phyloP scores from a whole-genome alignment of 2,888 invertebrate genomes.

The Aplocera efformata region DNA sequence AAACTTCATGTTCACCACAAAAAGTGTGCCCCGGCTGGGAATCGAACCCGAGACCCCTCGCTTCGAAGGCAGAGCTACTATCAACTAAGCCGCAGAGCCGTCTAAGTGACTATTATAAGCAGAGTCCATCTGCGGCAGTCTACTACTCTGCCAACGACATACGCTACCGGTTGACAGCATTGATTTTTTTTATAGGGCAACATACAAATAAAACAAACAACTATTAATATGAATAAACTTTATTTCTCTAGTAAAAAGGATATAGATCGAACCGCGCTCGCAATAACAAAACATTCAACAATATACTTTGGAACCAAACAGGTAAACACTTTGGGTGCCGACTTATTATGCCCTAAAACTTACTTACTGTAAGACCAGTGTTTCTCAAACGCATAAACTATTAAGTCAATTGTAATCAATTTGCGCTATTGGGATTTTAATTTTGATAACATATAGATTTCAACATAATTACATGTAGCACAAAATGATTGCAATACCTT shows the following conservation, averaged over 20 bases:
- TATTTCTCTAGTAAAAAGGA: constrained; percentile 77
- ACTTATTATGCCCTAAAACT: constrained; percentile 67
- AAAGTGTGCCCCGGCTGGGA: no score
- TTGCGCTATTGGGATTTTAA: constrained; percentile 36
- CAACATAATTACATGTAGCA: constrained; percentile 29
- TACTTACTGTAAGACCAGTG: constrained; percentile 64
- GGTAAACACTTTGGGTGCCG: constrained; percentile 73
- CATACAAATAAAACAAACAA: constrained; percentile 24
- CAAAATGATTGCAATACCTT: constrained; percentile 45
- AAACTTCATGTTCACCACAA: no score
- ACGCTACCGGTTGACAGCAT: no score
- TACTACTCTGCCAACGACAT: no score
- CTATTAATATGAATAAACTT: constrained; percentile 75
- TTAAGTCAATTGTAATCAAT: constrained; percentile 37
- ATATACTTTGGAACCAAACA: constrained; percentile 75
- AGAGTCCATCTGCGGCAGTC: no score
- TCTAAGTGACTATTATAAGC: no score
- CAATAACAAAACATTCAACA: constrained; percentile 76
- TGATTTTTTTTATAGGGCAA: no score
- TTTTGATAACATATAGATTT: constrained; percentile 16
- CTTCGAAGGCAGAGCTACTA: no score
- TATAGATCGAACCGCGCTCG: constrained; percentile 66
- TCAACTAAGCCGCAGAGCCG: no score
- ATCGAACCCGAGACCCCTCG: no score
- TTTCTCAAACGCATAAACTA: constrained; percentile 63